Conservation (phyloP, 1,140 invertebrate genomes). For the Rhopalosiphum padi region DNA sequence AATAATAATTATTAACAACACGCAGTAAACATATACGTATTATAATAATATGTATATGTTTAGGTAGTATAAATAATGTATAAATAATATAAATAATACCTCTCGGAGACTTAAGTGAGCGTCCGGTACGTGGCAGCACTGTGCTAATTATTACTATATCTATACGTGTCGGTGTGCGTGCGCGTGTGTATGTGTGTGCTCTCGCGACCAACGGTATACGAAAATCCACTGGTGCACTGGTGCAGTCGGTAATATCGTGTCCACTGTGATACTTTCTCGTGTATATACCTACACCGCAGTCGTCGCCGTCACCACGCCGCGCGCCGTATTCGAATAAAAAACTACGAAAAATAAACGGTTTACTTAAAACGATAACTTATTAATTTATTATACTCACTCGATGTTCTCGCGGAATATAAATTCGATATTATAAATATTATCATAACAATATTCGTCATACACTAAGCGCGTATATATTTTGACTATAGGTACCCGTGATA, state of each 20-base stretch:
- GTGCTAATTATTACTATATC: conserved; percentile 38
- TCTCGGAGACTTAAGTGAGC: background rate
- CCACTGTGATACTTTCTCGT: conserved; percentile 24
- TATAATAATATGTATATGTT: background rate
- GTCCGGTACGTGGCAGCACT: conserved; percentile 47
- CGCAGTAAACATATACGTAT: no score
- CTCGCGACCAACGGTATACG: conserved; percentile 18
- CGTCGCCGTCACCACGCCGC: background rate
- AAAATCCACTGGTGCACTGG: conserved; percentile 14
- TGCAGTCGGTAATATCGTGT: conserved; percentile 15
- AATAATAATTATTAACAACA: background rate
- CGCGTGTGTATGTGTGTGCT: background rate
- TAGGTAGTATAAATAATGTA: background rate
- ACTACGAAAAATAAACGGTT: background rate
- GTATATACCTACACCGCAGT: conserved; percentile 9
- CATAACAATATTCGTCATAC: background rate
- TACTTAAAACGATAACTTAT: background rate
- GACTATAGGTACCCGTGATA: no score
- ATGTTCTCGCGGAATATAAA: background rate
- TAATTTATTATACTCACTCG: background rate
- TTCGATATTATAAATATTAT: background rate
- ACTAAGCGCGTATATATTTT: no score
- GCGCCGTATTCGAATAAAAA: background rate
- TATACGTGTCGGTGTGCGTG: background rate
- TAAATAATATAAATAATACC: background rate